Evolutionary conservation across 2,888 invertebrate genomes (phyloP), one percentile per base, ranked within the genome.

Genomic region (Drosophila subsilvestris): DNA sequence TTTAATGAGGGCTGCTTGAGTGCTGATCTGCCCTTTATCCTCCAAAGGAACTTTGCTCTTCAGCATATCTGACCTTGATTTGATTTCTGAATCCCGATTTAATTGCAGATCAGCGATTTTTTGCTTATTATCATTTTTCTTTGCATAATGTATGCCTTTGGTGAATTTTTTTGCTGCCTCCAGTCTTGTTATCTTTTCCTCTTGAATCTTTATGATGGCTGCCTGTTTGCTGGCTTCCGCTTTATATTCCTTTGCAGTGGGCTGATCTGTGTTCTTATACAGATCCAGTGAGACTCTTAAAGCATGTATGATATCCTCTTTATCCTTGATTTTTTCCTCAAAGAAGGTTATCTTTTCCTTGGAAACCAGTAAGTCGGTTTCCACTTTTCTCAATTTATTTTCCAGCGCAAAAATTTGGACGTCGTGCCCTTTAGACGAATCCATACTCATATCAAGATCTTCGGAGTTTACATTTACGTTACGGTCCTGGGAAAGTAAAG

Each of bases 251-350:
- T 29, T 29, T 4, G 10, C 29, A 10, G 29, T 1, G 29, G 10
- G 29, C 1, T 29, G 29, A 29, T 29, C 29, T 29, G 29, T 10
- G 29, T 9, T 37, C 18, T 49, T 22, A 14, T 43, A 48, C 1
- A 63, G 29, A 1, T n/a, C 9, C 1, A 54, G 55, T 1, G 32
- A 25, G 7, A n/a, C 7, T 48, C 25, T 63, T 9, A 49, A 4
- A 3, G 43, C 53, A 4, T 54, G 27, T 5, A 65, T 65, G n/a
- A 54, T 25, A 3, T 63, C 63, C 10, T 48, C 63, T 12, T 62
- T 65, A 14, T 48, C 63, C 29, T 49, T 49, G 7, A 63, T 48
- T 65, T 65, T 54, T 6, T 63, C 48, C 1, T 63, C 29, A 3
- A 20, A 43, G 4, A 53, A 12, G 2, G 45, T 22, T 10, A 61